Percentiles rank a stretch among this genome's conserved stretches.
Evolutionary conservation across 2,888 invertebrate genomes (phyloP).

Genomic region (Agonum fuliginosum): DNA sequence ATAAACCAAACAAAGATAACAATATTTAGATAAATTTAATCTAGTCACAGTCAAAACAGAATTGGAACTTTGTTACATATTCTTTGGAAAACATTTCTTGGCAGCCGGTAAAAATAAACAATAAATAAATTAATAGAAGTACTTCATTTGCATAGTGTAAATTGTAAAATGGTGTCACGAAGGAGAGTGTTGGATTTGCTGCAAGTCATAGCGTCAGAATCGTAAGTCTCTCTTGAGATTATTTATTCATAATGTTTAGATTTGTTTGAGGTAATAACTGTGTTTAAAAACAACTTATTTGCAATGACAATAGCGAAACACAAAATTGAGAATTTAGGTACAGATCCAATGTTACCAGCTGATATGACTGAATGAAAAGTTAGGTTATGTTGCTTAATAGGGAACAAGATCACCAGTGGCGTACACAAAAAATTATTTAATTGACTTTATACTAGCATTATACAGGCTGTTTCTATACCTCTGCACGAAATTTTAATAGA

Average conservation of each 20-base stretch:
- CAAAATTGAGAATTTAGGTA: too few species aligned
- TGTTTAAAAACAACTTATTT: too few species aligned
- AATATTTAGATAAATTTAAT: slow-evolving; percentile 16
- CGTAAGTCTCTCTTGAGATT: slow-evolving; percentile 76
- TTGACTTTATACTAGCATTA: too few species aligned
- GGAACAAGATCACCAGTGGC: background rate
- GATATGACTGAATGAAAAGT: background rate
- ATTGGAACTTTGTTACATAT: slow-evolving; percentile 8
- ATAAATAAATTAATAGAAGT: background rate
- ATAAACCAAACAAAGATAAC: slow-evolving; percentile 2
- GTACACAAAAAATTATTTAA: background rate
- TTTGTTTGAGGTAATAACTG: too few species aligned
- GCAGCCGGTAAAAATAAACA: slow-evolving; percentile 21
- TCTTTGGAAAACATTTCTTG: slow-evolving; percentile 5
- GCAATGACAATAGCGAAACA: too few species aligned
- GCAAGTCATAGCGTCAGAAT: slow-evolving; percentile 78
- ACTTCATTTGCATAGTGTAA: slow-evolving; percentile 36
- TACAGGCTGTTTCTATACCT: too few species aligned
- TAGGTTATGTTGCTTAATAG: background rate
- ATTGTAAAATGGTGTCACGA: slow-evolving; percentile 72
- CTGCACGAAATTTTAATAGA: too few species aligned
- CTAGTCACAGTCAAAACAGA: background rate
- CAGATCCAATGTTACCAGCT: too few species aligned
- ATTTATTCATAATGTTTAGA: too few species aligned
- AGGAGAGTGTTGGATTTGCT: slow-evolving; percentile 80